Base-by-base conservation (phyloP, 2,888 invertebrate genomes). In the Acleris literana region DNA sequence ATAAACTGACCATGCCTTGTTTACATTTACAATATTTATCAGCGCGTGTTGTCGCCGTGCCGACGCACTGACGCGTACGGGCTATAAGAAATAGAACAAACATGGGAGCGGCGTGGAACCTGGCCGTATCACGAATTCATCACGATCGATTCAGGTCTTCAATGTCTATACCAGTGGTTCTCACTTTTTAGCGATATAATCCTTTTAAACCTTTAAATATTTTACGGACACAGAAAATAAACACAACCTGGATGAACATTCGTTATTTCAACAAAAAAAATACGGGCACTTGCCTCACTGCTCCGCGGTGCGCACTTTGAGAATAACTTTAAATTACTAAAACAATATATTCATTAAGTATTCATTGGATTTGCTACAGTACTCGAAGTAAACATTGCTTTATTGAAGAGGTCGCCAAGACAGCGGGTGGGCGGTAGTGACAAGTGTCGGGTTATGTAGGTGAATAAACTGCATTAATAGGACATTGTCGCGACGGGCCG, bases 381-480 rank as follows among this genome's bases (percentile, higher is more conserved):
- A 11, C 39, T 39, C 39, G 13, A 39, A 39, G 13, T 7, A 39
- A 39, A 39, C 17, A 11, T 46, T 17, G 46, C 25, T 46, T 17
- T 49, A 58, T 48, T 49, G 49, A 49, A 18, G 29, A 5, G 29
- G 29, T 18, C 48, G 25, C 22, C 55, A n/a, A 22, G 43, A 17
- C 20, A 39, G 43, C 18, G 17, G n/a, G 44, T 46, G 44, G 22
- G 18, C 4, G 39, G 17, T 29, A 13, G 16, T 18, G 3, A 25
- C 44, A 52, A 57, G 25, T 46, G 68, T 70, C 76, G 73, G 74
- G 70, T 68, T 74, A 71, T 74, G 75, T 80, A 82, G 84, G 84
- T 86, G 82, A 84, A 85, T 79, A 83, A 85, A 85, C 84, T 87
- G 80, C 81, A 84, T 78, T 84, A 81, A 83, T 80, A 77, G 78